Evolutionary conservation across 2,888 invertebrate genomes (phyloP), one percentile per base, ranked within the genome.

Genomic region (Eueremaeus valkanovi): DNA sequence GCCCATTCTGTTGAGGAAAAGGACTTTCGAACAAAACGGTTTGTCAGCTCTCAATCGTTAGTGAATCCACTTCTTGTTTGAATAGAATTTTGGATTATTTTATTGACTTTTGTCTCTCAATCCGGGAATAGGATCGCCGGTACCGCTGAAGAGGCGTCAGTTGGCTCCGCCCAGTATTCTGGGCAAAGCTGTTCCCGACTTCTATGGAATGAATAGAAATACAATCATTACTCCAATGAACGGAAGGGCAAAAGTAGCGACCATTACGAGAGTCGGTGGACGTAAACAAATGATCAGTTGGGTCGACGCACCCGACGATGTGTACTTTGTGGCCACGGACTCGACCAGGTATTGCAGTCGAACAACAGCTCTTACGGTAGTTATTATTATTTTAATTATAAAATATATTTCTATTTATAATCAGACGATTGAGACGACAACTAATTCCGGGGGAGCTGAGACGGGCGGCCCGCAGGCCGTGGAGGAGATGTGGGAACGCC

Each of bases 291-390:
- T 95, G 81, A 93, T 95, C 83, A 95, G 94, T 83, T 95, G 95
- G 95, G 94, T 95, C 90, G 96, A 97, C 85, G 95, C 95, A 76
- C 95, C 95, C 29, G 96, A 97, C 84, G 96, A 97, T 86, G 91
- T 96, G 79, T 96, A 93, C 86, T 96, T 95, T 86, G 89, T 92
- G 84, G 94, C 94, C 81, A 93, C 92, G 68, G 92, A 92, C 81
- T 88, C 89, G 81, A 92, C 92, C 85, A 95, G 92, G 95, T 95
- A 86, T 73, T 73, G n/a, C 24, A 58, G 24, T n/a, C 11, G 16
- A 45, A 13, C 13, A 45, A 75, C n/a, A 18, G 8, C 68, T n/a
- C 13, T 18, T 70, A 21, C 16, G 16, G 13, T 18, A 33, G 13
- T 70, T 36, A 16, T 8, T 49, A 0, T 58, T 13, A 73, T 31